These are phyloP conservation scores for Apodemia hepburni DNA, from an alignment of 2,888 invertebrate species.

Conservation along the genomic window DNA sequence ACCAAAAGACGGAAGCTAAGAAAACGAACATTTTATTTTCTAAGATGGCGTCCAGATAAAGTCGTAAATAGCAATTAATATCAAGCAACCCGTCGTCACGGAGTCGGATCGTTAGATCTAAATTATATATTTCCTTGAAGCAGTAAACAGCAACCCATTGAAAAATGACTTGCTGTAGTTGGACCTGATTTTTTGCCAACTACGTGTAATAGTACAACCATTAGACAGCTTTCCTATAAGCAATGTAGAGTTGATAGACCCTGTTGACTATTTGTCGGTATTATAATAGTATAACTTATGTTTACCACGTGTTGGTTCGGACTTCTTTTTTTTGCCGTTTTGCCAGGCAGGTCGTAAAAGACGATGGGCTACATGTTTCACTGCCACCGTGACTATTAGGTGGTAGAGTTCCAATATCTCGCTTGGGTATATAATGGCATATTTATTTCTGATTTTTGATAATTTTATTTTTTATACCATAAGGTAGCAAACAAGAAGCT, in stretches of 20 bases:
- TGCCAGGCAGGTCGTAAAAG: too few relatives aligned
- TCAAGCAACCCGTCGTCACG: constrained; percentile 6
- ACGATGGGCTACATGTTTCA: too few relatives aligned
- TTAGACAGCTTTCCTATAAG: constrained; percentile 1
- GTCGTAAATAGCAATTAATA: constrained; percentile 10
- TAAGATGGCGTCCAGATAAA: constrained; percentile 8
- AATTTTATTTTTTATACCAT: too few relatives aligned
- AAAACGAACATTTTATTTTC: background rate
- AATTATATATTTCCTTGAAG: constrained; percentile 9
- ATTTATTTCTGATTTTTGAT: too few relatives aligned
- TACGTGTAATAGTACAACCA: constrained; percentile 7
- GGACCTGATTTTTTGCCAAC: constrained; percentile 11
- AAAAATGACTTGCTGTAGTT: constrained; percentile 8
- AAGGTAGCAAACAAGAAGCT: too few relatives aligned
- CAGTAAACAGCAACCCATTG: constrained; percentile 4
- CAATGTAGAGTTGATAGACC: background rate
- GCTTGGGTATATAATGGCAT: too few relatives aligned
- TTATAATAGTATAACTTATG: background rate
- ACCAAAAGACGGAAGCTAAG: constrained; percentile 2
- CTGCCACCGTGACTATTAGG: too few relatives aligned
- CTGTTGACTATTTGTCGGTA: background rate
- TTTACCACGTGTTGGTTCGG: too few relatives aligned
- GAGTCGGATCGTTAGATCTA: constrained; percentile 9
- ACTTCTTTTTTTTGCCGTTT: too few relatives aligned
- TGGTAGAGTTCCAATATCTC: too few relatives aligned